Base-by-base conservation (phyloP, 2,888 invertebrate species). In the Eugnorisma glareosa region DNA sequence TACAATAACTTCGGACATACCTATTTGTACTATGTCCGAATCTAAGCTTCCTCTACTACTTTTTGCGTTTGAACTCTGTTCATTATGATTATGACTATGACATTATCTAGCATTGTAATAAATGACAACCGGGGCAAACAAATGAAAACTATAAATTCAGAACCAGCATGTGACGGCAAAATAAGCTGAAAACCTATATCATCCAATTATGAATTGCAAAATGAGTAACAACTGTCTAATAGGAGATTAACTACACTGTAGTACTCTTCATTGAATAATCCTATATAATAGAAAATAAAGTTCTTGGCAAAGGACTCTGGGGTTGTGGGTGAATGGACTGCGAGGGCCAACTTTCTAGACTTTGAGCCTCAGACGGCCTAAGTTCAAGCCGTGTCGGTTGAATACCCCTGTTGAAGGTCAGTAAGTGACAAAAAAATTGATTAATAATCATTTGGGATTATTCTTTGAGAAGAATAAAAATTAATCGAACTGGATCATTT, bases 351-450 rank as follows among this genome's bases (percentile, higher is more conserved):
- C 88, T 90, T 91, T 90, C 85, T 83, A 93, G 91, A 91, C 93
- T 91, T 92, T 91, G 90, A 88, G 90, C 85, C 84, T 83, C 86
- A 89, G 90, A 91, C 90, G 79, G 87, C 79, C 89, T 87, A 84
- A 84, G 87, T 84, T 85, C 87, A 90, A 81, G 83, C 82, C 77
- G 86, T 81, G 78, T 84, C 86, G 88, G 90, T 90, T 92, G 88
- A 92, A 91, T 84, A 90, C 87, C 90, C 90, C 83, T 57, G 72
- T 63, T 77, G 82, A 93, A 93, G 92, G 93, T 92, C 89, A 80
- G 72, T 40, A 68, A 54, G 77, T 85, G 83, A 84, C 77, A 86
- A 78, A 88, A 88, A 85, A 72, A 73, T 67, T 51, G 63, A 72
- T 79, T 68, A 75, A 43, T 66, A 75, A 73, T 59, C 1, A 64